phyloP scores from a whole-genome alignment of 1,140 invertebrate genomes.

The Bemisia tabaci region DNA sequence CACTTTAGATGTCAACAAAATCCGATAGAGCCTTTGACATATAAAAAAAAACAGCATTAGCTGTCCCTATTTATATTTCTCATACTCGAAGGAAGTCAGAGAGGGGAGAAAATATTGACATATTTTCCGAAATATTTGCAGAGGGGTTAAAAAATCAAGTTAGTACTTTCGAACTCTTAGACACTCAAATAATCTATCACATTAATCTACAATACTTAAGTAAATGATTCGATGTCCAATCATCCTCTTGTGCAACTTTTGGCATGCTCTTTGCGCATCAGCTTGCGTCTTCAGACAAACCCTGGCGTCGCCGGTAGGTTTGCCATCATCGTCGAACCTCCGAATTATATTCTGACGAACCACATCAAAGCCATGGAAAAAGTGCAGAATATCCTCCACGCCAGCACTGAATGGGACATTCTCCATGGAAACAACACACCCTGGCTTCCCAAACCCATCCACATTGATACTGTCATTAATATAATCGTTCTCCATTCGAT shows the following conservation, averaged over 20 bases:
- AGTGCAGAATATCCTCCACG: slow-evolving; percentile 73
- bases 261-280: slow-evolving; percentile 59
- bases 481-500: slow-evolving; percentile 15
- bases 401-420: slow-evolving; percentile 77
- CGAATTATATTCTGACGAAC: slow-evolving; percentile 62
- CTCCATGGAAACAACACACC: slow-evolving; percentile 65
- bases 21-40: too few species aligned
- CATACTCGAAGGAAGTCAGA: too few species aligned
- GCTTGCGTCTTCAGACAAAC: slow-evolving; percentile 60
- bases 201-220: slow-evolving; percentile 23
- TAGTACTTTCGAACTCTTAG: too few species aligned
- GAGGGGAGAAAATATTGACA: too few species aligned
- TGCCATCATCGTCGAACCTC: slow-evolving; percentile 66
- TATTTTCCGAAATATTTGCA: too few species aligned
- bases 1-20: too few species aligned
- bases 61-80: too few species aligned
- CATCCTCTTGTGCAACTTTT: slow-evolving; percentile 33
- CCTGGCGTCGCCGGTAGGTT: slow-evolving; percentile 77
- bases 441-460: slow-evolving; percentile 56
- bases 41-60: too few species aligned
- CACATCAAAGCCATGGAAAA: slow-evolving; percentile 63
- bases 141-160: too few species aligned
- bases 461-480: slow-evolving; percentile 24
- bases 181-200: too few species aligned
- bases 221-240: slow-evolving; percentile 29